phyloP scores from a whole-genome alignment of 2,113 vertebrate genomes.

The Grammomys surdaster region DNA sequence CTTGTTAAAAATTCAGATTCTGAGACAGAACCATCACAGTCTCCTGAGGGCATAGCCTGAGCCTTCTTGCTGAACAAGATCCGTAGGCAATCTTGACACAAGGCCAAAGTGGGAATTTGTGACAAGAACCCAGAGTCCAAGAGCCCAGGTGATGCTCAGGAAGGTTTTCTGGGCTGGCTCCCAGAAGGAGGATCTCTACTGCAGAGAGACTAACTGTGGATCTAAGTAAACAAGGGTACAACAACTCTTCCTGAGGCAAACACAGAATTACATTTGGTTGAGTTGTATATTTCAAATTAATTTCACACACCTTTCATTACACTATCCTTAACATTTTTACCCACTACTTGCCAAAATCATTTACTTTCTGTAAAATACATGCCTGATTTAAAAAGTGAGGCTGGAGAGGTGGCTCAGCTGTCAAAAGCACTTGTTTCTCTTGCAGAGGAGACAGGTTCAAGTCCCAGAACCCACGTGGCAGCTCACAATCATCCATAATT shows the following conservation, averaged over 20 bases:
- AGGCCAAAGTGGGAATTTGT: neutral
- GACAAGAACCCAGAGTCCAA: constrained; percentile 24
- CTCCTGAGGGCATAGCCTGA: constrained; percentile 31
- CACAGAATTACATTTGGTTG: neutral
- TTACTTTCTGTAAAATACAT: neutral
- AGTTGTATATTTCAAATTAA: constrained; percentile 19
- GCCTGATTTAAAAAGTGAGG: neutral
- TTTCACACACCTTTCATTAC: constrained; percentile 42
- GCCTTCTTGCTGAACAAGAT: neutral
- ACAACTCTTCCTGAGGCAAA: neutral
- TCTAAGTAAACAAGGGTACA: neutral
- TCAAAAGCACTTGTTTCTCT: neutral
- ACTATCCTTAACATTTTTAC: constrained; percentile 15
- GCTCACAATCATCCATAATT: neutral
- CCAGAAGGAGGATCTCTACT: neutral
- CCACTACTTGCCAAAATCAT: constrained; percentile 20
- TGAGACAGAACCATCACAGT: constrained; percentile 8
- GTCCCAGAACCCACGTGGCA: neutral
- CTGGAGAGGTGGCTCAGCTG: neutral
- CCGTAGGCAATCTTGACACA: constrained; percentile 21
- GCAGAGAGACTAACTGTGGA: neutral
- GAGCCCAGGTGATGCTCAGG: neutral
- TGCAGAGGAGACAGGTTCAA: neutral
- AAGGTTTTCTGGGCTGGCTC: neutral
- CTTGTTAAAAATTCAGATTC: constrained; percentile 63